Conservation (phyloP, 2,797 vertebrate genomes). For the Clarias fuscus region DNA sequence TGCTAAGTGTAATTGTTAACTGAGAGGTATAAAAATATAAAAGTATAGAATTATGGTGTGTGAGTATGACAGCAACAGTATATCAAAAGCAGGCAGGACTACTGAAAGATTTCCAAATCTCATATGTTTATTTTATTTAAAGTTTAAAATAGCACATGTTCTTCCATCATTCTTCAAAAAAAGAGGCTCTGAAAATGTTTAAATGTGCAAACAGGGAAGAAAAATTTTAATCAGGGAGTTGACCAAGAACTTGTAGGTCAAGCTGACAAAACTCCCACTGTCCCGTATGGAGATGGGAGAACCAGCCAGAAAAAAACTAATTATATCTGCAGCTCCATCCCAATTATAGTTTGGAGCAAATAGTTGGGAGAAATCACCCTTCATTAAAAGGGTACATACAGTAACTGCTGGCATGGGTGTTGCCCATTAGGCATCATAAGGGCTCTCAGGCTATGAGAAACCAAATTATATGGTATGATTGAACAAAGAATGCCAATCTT, state of each 20-base stretch:
- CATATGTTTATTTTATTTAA: neutral
- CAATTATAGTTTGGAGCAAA: neutral
- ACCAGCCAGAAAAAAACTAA: neutral
- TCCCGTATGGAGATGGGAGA: neutral
- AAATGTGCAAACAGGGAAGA: neutral
- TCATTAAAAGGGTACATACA: neutral
- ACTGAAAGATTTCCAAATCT: too few relatives aligned
- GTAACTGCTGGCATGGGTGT: neutral
- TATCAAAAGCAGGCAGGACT: neutral
- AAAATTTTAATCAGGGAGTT: neutral
- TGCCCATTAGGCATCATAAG: neutral
- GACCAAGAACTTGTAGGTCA: conserved; percentile 5
- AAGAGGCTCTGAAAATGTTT: neutral
- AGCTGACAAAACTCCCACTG: neutral
- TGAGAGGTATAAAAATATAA: too few relatives aligned
- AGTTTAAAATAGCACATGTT: neutral
- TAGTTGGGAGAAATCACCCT: neutral
- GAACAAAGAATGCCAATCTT: neutral
- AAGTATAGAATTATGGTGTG: too few relatives aligned
- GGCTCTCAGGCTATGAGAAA: neutral
- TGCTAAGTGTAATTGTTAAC: too few relatives aligned
- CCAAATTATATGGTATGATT: neutral
- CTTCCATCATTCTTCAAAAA: neutral
- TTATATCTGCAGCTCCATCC: neutral
- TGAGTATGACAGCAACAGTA: neutral